These are phyloP conservation scores for Muscicapa striata DNA, from an alignment of 2,797 vertebrate genomes.

Conservation along the genomic window DNA sequence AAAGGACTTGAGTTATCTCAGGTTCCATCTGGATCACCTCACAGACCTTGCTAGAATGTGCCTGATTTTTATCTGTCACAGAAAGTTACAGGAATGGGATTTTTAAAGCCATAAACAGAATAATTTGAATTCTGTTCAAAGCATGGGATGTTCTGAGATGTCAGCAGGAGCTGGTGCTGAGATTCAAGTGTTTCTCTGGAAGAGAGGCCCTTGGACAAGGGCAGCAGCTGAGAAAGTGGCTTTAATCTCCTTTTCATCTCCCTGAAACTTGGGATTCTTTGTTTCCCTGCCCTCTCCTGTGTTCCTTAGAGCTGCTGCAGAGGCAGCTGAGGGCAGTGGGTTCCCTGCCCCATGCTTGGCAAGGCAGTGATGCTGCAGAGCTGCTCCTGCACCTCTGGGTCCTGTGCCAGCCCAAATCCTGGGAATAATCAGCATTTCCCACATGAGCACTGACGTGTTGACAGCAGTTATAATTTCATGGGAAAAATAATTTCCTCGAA, in stretches of 20 bases:
- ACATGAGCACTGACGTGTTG: rapidly evolving
- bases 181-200: neutral
- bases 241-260: neutral
- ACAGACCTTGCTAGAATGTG: neutral
- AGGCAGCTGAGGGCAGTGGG: neutral
- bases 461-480: neutral
- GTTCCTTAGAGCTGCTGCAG: rapidly evolving
- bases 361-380: neutral
- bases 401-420: neutral
- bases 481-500: neutral
- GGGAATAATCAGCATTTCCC: neutral
- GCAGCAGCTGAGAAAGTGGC: neutral
- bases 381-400: neutral
- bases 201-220: neutral
- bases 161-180: neutral
- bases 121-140: neutral
- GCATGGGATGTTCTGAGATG: neutral
- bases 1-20: neutral
- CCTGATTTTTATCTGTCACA: neutral
- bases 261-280: rapidly evolving
- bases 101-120: neutral
- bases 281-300: neutral
- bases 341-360: rapidly evolving
- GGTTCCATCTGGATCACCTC: neutral
- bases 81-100: neutral